Percentiles rank a stretch among this genome's conserved stretches.
Evolutionary conservation across 2,888 invertebrate genomes (phyloP).

Genomic region (Brachylomia viminalis): DNA sequence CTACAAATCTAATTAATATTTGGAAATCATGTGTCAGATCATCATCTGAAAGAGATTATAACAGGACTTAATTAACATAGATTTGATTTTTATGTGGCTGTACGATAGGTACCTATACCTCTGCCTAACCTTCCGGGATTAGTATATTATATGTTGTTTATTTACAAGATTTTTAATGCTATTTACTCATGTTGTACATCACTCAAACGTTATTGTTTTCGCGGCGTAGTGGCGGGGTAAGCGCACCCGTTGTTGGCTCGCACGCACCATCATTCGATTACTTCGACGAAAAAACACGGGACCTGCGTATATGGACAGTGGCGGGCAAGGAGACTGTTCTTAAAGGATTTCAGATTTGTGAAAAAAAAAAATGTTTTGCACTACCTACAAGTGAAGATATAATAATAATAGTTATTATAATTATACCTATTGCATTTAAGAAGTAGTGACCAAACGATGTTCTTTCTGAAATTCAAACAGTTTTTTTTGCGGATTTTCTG

Average conservation of each 20-base stretch:
- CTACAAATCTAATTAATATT: too few species aligned
- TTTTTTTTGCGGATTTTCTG: not conserved
- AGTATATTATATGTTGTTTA: too few species aligned
- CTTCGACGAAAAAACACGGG: conserved; percentile 59
- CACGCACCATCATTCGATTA: conserved; percentile 68
- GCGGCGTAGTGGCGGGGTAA: conserved; percentile 41
- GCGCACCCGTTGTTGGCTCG: conserved; percentile 61
- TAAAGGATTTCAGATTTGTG: not conserved
- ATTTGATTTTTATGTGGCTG: too few species aligned
- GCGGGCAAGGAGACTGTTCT: conserved; percentile 40
- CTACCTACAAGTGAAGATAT: not conserved
- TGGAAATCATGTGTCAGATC: too few species aligned
- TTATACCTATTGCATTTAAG: not conserved
- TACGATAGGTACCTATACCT: too few species aligned
- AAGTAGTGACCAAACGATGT: not conserved
- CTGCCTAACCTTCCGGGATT: too few species aligned
- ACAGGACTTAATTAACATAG: too few species aligned
- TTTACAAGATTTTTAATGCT: not conserved
- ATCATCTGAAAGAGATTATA: too few species aligned
- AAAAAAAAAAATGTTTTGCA: not conserved
- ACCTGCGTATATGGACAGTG: conserved; percentile 59
- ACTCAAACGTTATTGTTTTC: conserved; percentile 50
- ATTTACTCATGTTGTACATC: conserved; percentile 27
- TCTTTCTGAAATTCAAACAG: not conserved
- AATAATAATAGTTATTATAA: not conserved